Conservation (phyloP, 2,113 vertebrate genomes). For the Notarius lentiginosus region DNA sequence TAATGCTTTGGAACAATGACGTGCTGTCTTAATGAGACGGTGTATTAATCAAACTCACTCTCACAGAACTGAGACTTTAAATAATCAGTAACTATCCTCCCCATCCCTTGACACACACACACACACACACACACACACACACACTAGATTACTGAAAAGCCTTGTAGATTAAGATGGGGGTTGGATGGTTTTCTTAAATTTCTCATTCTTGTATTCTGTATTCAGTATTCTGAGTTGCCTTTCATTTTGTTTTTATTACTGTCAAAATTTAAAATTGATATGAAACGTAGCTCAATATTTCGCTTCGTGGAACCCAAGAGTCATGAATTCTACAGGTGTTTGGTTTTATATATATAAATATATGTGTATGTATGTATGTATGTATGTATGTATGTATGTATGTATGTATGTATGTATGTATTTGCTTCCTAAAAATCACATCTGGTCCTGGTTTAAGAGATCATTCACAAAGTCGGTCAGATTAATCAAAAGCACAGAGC, state of each 20-base stretch:
- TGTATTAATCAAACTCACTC: conserved; percentile 46
- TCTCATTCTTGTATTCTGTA: conserved; percentile 8
- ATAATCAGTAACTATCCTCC: conserved; percentile 47
- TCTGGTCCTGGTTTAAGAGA: conserved; percentile 61
- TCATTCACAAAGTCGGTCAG: conserved; percentile 71
- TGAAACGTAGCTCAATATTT: not conserved
- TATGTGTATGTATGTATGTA: too few species aligned
- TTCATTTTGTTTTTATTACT: not conserved
- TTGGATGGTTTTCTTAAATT: not conserved
- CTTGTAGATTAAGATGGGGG: conserved; percentile 28
- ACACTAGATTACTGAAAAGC: conserved; percentile 14
- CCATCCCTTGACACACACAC: conserved; percentile 10
- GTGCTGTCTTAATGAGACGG: conserved; percentile 55
- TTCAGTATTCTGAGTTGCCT: too few species aligned
- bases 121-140: conserved; percentile 22
- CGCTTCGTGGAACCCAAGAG: not conserved
- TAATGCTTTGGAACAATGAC: conserved; percentile 48
- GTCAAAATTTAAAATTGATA: not conserved
- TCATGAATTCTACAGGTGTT: not conserved
- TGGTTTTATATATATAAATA: too few species aligned
- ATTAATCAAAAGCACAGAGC: conserved; percentile 70
- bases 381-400: too few species aligned
- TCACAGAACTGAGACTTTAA: conserved; percentile 21
- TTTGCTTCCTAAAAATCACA: conserved; percentile 16
- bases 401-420: too few species aligned